Conservation (phyloP, 2,113 vertebrate genomes). For the Hippotragus niger region DNA sequence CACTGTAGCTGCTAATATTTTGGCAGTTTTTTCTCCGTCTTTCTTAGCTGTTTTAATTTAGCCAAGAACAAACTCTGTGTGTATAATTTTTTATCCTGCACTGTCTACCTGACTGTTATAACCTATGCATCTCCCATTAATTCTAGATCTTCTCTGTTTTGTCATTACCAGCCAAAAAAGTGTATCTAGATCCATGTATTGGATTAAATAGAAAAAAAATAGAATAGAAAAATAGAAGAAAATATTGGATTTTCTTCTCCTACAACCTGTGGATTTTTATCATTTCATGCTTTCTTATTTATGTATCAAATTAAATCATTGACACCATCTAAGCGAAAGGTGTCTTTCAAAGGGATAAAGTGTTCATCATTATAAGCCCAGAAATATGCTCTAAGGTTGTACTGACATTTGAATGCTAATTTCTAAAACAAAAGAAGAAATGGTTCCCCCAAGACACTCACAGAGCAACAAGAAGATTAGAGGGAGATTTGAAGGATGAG, state of each 20-base stretch:
- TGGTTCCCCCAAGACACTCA: background rate
- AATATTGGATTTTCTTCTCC: background rate
- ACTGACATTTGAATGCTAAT: background rate
- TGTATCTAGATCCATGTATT: background rate
- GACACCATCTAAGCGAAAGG: background rate
- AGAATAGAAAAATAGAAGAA: background rate
- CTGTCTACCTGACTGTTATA: background rate
- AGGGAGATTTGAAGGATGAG: background rate
- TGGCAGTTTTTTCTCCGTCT: background rate
- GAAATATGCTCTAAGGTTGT: background rate
- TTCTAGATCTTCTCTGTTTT: background rate
- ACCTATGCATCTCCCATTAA: background rate
- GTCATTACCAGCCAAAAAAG: background rate
- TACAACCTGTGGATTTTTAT: background rate
- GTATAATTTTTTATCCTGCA: background rate
- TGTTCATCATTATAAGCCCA: background rate
- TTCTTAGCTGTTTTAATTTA: conserved; percentile 12
- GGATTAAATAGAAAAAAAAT: background rate
- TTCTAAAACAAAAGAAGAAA: background rate
- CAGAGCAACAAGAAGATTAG: background rate
- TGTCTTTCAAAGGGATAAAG: background rate
- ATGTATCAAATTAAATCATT: background rate
- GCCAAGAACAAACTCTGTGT: background rate
- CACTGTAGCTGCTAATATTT: background rate
- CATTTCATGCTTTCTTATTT: background rate